Evolutionary conservation across 2,888 invertebrate genomes (phyloP).

Genomic region (Bembecia ichneumoniformis): DNA sequence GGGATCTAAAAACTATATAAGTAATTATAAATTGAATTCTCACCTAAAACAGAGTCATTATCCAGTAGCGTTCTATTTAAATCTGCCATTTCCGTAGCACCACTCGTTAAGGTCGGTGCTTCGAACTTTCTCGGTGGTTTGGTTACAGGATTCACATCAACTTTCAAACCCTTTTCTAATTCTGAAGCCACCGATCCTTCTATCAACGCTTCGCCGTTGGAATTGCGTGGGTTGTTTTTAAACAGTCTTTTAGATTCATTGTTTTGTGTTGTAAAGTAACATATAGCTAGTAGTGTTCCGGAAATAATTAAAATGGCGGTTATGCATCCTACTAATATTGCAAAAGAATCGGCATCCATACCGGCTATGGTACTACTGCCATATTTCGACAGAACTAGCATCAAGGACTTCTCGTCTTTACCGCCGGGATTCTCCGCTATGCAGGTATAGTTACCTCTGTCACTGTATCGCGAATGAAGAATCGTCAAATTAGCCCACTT

Average conservation of each 20-base stretch:
- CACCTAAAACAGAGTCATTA: conserved; percentile 80
- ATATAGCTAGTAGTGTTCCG: conserved; percentile 58
- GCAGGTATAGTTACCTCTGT: conserved; percentile 83
- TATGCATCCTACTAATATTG: conserved; percentile 64
- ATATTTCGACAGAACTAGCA: conserved; percentile 69
- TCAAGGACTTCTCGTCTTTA: conserved; percentile 81
- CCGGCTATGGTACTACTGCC: conserved; percentile 56
- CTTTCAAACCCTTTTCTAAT: conserved; percentile 84
- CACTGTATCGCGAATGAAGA: conserved; percentile 73
- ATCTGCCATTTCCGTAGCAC: conserved; percentile 84
- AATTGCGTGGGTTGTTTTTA: conserved; percentile 73
- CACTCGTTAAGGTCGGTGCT: conserved; percentile 75
- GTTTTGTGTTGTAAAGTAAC: conserved; percentile 69
- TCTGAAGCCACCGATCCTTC: conserved; percentile 82
- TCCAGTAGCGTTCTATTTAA: conserved; percentile 84
- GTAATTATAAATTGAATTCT: conserved; percentile 26
- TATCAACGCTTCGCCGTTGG: conserved; percentile 77
- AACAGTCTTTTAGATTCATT: conserved; percentile 72
- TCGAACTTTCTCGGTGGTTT: conserved; percentile 85
- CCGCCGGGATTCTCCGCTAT: conserved; percentile 88
- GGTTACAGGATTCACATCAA: conserved; percentile 85
- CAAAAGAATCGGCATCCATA: conserved; percentile 64
- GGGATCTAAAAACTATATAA: too few relatives aligned
- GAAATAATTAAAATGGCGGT: conserved; percentile 60
- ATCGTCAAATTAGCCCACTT: conserved; percentile 80